phyloP scores from a whole-genome alignment of 2,888 invertebrate species.

The Aleiodes leptofemur region DNA sequence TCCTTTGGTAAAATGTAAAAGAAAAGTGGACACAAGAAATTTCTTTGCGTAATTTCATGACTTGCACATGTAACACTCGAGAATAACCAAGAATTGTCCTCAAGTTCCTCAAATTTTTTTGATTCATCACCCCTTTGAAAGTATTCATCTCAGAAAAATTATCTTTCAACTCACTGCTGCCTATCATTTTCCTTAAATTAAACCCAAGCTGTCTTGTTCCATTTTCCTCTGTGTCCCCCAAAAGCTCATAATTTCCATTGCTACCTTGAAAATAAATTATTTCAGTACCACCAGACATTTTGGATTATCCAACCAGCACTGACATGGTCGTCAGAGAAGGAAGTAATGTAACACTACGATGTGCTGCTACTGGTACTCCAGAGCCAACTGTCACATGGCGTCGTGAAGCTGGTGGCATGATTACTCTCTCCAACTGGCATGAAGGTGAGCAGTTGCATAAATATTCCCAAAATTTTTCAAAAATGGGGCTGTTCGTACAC shows the following conservation, averaged over 20 bases:
- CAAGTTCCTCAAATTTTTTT: no score
- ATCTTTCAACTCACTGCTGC: no score
- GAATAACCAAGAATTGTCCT: no score
- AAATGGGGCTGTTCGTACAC: no score
- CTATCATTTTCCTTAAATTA: no score
- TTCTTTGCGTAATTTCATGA: no score
- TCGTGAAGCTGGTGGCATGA: slow-evolving; percentile 83
- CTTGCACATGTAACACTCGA: no score
- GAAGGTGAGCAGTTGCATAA: slow-evolving; percentile 63
- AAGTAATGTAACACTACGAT: slow-evolving; percentile 89
- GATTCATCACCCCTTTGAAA: no score
- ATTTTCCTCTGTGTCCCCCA: background rate
- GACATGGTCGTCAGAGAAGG: slow-evolving; percentile 92
- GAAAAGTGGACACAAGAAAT: no score
- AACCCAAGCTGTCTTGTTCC: background rate
- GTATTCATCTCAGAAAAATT: no score
- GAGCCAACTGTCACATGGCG: slow-evolving; percentile 92
- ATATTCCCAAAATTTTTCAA: slow-evolving; percentile 41
- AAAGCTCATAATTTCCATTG: background rate
- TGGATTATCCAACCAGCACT: slow-evolving; percentile 90
- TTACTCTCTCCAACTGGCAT: slow-evolving; percentile 74
- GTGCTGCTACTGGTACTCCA: slow-evolving; percentile 92
- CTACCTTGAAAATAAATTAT: slow-evolving; percentile 50
- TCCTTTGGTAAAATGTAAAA: no score
- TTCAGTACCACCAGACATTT: slow-evolving; percentile 89